Conservation (phyloP, 1,140 invertebrate genomes). For the Drosophila insularis region DNA sequence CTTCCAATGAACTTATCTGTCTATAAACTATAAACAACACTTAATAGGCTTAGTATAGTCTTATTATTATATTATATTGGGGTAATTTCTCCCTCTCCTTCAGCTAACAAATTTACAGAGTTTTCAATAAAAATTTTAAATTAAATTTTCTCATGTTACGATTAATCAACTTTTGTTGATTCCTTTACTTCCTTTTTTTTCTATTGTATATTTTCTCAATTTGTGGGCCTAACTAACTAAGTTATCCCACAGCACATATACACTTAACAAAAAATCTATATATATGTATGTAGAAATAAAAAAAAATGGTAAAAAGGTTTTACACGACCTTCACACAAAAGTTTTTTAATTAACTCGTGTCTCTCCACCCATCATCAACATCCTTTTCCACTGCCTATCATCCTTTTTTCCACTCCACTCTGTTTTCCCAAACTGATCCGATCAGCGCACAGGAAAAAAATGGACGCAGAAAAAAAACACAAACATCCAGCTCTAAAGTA, state of each 20-base stretch:
- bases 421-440: slow-evolving; percentile 61
- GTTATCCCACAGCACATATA: slow-evolving; percentile 7
- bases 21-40: too few relatives aligned
- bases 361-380: slow-evolving; percentile 19
- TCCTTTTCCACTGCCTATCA: background rate
- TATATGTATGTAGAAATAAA: background rate
- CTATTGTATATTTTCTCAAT: background rate
- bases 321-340: slow-evolving; percentile 46
- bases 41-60: too few relatives aligned
- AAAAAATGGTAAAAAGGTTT: slow-evolving; percentile 22
- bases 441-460: slow-evolving; percentile 40
- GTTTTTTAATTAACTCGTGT: slow-evolving; percentile 77
- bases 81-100: too few relatives aligned
- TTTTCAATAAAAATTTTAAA: slow-evolving; percentile 2
- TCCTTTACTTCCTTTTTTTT: slow-evolving; percentile 2
- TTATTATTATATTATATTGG: too few relatives aligned
- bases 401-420: slow-evolving; percentile 9
- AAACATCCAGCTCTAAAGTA: slow-evolving; percentile 65
- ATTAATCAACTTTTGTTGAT: slow-evolving; percentile 17
- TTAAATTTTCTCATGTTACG: slow-evolving; percentile 4
- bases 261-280: background rate
- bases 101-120: too few relatives aligned
- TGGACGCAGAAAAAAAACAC: slow-evolving; percentile 33
- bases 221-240: slow-evolving; percentile 18
- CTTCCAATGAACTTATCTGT: too few relatives aligned